Evolutionary conservation across 1,140 invertebrate species (phyloP), one percentile per base, ranked within the genome.

Genomic region (Schlechtendalia chinensis): DNA sequence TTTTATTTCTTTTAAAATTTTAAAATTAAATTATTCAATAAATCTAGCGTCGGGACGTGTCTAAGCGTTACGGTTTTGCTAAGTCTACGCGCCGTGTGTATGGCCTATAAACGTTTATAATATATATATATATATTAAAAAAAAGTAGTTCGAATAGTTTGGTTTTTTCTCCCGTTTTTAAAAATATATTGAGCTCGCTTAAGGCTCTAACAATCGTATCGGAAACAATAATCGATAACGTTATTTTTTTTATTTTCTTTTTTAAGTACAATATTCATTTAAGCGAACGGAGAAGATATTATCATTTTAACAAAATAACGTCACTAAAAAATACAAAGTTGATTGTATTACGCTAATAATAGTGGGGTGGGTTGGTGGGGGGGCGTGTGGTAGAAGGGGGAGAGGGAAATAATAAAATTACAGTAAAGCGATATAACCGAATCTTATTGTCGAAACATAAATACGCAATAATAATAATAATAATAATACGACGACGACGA

Each of bases 271-370:
- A 22, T 39, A 45, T 77, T 45, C 45, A 77, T 8, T 58, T 39
- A 58, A 61, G 27, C 29, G 39, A 61, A 59, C 39, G 45, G 39
- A 39, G 24, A 79, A 39, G 24, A 79, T 79, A 29, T 50, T 50
- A 1, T 50, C 12, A 14, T 29, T 79, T 59, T 56, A 77, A 77
- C 54, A 59, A 45, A 77, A 54, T 77, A 58, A 77, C 32, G 45
- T 24, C 24, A 56, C 54, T 63, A 63, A 59, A 77, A 77, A 79
- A 61, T 79, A 79, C 75, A 79, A 61, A 47, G 58, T 79, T 79
- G 75, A 79, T 79, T 79, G 75, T 63, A 79, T 79, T 79, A 79
- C 75, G 75, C 75, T 79, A 79, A 63, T 39, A n/a, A 79, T 16
- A n/a, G 56, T 69, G 58, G 19, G 39, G 54, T 5, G n/a, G 5